A percentile compares a stretch with the other conserved stretches of the same genome.
phyloP scores from a whole-genome alignment of 1,140 invertebrate species.

The Zaprionus kolodkinae region DNA sequence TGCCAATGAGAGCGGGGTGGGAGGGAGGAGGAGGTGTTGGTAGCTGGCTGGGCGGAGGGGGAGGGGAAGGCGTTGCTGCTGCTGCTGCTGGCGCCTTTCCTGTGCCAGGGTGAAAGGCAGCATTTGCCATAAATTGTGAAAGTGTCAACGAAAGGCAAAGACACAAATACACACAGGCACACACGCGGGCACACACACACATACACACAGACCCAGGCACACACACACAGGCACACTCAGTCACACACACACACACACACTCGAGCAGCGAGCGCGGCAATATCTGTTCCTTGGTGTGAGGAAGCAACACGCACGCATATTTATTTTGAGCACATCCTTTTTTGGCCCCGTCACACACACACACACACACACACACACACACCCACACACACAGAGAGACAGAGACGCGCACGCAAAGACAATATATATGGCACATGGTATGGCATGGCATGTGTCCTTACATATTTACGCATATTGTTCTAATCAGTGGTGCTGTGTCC shows the following conservation, averaged over 20 bases:
- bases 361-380: conserved; percentile 33
- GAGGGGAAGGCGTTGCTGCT: conserved; percentile 37
- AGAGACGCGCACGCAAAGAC: conserved; percentile 40
- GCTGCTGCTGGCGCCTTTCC: conserved; percentile 68
- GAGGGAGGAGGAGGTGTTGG: background rate
- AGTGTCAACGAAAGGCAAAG: conserved; percentile 82
- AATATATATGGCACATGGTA: conserved; percentile 35
- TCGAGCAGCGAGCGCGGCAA: conserved; percentile 32
- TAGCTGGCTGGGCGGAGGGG: background rate
- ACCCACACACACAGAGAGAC: conserved; percentile 29
- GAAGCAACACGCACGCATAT: conserved; percentile 82
- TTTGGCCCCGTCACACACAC: conserved; percentile 31
- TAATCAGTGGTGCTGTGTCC: conserved; percentile 70
- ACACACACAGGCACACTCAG: conserved; percentile 51
- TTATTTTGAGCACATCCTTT: conserved; percentile 80
- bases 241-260: conserved; percentile 50
- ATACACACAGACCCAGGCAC: conserved; percentile 39
- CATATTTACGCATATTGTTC: conserved; percentile 80
- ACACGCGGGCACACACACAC: conserved; percentile 16
- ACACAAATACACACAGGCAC: conserved; percentile 53
- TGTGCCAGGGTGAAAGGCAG: conserved; percentile 73
- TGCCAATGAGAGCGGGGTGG: conserved; percentile 14
- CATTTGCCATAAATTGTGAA: conserved; percentile 82
- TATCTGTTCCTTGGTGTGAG: conserved; percentile 40
- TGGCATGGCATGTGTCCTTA: conserved; percentile 55